Base-by-base conservation (phyloP, 2,113 vertebrate species). In the Gasterosteus aculeatus region DNA sequence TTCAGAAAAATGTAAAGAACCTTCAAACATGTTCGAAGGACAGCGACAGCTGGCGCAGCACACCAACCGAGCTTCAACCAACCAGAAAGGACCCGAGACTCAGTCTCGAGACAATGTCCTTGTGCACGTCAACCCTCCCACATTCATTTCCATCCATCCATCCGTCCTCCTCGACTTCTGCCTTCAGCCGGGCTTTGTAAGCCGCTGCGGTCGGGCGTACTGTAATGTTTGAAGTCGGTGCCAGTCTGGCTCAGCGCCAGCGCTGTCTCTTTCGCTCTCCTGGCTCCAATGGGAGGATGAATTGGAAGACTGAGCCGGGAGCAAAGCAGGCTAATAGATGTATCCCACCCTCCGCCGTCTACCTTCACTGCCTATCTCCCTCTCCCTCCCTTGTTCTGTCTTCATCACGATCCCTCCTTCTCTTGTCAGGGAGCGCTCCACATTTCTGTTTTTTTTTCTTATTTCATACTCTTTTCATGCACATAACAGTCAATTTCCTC, bases 211-310 rank as follows among this genome's bases (percentile, higher is more conserved):
- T 90, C 88, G 86, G 82, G 83, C 72, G 74, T 82, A 84, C 83
- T 89, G 87, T 84, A 89, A 83, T 84, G 92, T 92, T 92, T 93
- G 91, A 94, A 92, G 92, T 88, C 78, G 54, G 77, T 92, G 91
- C 92, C 90, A 91, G 86, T 22, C 90, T 93, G 92, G 93, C 88
- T 81, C 56, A 59, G 66, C 66, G 87, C 92, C 92, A 94, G 75
- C 64, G 64, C 69, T 78, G 83, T 93, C 79, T 90, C 81, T 82
- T 84, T 80, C 49, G 14, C 80, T 82, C 73, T 85, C 49, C 7
- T 75, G 78, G 76, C 71, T 77, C 85, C 76, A 83, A 86, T 81
- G 75, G 74, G 77, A 74, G 88, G 77, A 78, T 69, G 81, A 77
- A 90, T 86, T 53, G 57, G 72, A 83, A 87, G 90, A 91, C 68